phyloP scores from a whole-genome alignment of 1,140 invertebrate genomes.

The Drosophila parvula region DNA sequence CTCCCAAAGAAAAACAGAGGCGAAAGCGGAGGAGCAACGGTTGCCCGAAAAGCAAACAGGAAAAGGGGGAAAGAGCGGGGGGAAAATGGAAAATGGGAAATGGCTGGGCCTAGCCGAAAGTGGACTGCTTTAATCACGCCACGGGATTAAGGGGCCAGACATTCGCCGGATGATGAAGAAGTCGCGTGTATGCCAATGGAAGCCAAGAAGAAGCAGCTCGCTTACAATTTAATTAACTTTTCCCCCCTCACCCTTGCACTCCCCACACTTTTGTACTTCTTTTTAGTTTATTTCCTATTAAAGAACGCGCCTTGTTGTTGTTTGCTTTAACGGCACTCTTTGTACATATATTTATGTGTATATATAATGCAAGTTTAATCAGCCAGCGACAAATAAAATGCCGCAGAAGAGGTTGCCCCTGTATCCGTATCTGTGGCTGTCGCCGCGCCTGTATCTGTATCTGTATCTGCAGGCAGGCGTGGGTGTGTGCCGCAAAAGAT shows the following conservation, averaged over 20 bases:
- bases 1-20: conserved; percentile 34
- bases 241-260: background rate
- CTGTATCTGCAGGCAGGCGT: conserved; percentile 18
- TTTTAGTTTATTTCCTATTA: conserved; percentile 74
- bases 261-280: background rate
- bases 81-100: conserved; percentile 1
- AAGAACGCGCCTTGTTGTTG: conserved; percentile 65
- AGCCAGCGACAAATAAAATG: conserved; percentile 67
- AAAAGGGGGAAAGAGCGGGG: conserved; percentile 2
- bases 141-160: conserved; percentile 74
- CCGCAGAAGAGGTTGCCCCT: conserved; percentile 37
- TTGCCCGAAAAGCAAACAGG: conserved; percentile 54
- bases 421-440: conserved; percentile 17
- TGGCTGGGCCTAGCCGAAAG: conserved; percentile 32
- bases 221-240: conserved; percentile 81
- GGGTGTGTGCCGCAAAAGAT: conserved; percentile 51
- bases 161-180: conserved; percentile 72
- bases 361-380: conserved; percentile 79
- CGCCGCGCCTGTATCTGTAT: conserved; percentile 1
- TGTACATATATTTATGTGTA: conserved; percentile 49
- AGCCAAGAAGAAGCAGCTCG: conserved; percentile 21
- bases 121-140: conserved; percentile 81
- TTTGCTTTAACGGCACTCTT: conserved; percentile 78
- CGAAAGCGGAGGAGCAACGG: conserved; percentile 23
- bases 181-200: conserved; percentile 62